Evolutionary conservation across 2,113 vertebrate species (phyloP).

Genomic region (Heliornis fulica): DNA sequence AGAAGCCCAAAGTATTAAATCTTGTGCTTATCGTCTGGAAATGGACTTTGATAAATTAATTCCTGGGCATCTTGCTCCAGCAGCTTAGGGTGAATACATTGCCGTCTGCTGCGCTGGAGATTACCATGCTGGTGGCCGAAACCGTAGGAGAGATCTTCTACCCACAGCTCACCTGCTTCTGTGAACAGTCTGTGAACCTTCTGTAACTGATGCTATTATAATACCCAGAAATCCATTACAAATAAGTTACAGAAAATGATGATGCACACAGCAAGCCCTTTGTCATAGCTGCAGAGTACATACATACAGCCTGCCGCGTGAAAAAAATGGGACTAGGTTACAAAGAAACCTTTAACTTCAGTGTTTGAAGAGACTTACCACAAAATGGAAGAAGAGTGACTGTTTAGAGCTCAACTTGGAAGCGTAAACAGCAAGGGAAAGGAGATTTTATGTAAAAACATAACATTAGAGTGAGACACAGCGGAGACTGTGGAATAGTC

Average conservation of each 20-base stretch:
- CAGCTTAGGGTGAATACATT: neutral
- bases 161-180: neutral
- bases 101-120: neutral
- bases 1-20: neutral
- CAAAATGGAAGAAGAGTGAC: neutral
- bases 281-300: neutral
- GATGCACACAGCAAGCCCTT: neutral
- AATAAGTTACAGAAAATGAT: neutral
- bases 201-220: neutral
- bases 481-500: neutral
- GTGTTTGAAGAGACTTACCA: neutral
- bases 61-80: neutral
- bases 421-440: neutral
- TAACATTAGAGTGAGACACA: neutral
- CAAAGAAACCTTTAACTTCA: neutral
- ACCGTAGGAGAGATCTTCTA: neutral
- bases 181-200: neutral
- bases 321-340: neutral
- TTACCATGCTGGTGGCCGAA: neutral
- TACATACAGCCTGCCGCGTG: neutral
- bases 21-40: neutral
- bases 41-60: neutral
- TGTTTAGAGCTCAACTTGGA: neutral
- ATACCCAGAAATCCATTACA: neutral
- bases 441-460: neutral